These are phyloP conservation scores for Mustela nigripes DNA, from an alignment of 2,113 vertebrate species.

Conservation along the genomic window DNA sequence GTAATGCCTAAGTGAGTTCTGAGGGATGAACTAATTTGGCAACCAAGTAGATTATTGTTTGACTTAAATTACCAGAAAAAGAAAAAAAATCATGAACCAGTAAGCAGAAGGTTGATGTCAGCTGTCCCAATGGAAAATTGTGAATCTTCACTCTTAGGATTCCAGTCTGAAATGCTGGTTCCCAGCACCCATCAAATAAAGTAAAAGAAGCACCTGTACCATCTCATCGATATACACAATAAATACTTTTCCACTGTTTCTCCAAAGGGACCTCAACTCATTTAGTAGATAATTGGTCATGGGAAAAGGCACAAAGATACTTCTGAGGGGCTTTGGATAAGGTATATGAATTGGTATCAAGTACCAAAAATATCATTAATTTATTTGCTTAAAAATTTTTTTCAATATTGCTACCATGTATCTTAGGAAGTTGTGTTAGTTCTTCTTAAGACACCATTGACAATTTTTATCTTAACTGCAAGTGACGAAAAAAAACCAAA, in stretches of 20 bases:
- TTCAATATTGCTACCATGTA: neutral
- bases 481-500: neutral
- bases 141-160: neutral
- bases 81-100: neutral
- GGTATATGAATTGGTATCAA: neutral
- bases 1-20: neutral
- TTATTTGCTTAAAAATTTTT: neutral
- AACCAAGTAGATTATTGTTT: neutral
- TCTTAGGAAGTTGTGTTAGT: neutral
- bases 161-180: neutral
- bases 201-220: neutral
- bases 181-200: neutral
- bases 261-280: neutral
- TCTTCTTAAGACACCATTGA: neutral
- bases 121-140: neutral
- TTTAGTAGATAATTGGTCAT: neutral
- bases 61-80: neutral
- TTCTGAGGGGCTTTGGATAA: neutral
- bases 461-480: neutral
- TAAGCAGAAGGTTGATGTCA: neutral
- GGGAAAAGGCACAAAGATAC: neutral
- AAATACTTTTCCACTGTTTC: neutral
- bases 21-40: neutral
- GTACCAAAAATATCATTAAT: neutral
- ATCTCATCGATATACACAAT: neutral